phyloP scores from a whole-genome alignment of 2,888 invertebrate genomes.

The Thereva nobilitata region DNA sequence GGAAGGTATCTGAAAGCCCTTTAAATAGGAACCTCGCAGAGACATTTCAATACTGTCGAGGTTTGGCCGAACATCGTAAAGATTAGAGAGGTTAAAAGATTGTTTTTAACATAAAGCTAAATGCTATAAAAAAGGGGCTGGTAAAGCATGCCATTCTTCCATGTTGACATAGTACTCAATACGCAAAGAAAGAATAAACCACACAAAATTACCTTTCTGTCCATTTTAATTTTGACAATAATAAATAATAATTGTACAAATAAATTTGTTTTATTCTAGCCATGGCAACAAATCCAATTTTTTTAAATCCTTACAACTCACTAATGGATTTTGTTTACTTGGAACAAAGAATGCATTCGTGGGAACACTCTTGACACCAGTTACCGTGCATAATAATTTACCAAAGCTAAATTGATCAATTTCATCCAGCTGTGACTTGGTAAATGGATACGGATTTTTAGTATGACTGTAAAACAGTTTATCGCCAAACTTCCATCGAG shows the following conservation, averaged over 20 bases:
- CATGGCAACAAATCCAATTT: constrained; percentile 64
- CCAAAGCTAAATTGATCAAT: constrained; percentile 67
- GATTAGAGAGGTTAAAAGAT: too few species aligned
- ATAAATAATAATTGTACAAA: neutral
- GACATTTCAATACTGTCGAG: too few species aligned
- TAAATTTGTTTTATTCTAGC: constrained; percentile 52
- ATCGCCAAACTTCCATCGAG: constrained; percentile 67
- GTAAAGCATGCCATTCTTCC: too few species aligned
- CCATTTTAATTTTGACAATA: neutral
- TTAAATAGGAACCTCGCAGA: too few species aligned
- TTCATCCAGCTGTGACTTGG: constrained; percentile 63
- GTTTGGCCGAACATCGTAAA: too few species aligned
- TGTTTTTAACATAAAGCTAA: too few species aligned
- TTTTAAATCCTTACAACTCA: constrained; percentile 48
- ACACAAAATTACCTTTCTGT: neutral
- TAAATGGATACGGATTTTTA: constrained; percentile 18
- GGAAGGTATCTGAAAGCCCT: too few species aligned
- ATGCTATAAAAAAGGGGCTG: too few species aligned
- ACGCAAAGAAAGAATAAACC: too few species aligned
- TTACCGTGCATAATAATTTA: constrained; percentile 69
- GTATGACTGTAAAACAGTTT: constrained; percentile 75
- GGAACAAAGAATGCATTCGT: constrained; percentile 14
- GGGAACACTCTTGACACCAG: constrained; percentile 62
- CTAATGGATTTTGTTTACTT: constrained; percentile 7
- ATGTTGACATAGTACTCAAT: too few species aligned